Evolutionary conservation across 1,140 invertebrate genomes (phyloP), one percentile per base, ranked within the genome.

Genomic region (Solenopsis fugax): DNA sequence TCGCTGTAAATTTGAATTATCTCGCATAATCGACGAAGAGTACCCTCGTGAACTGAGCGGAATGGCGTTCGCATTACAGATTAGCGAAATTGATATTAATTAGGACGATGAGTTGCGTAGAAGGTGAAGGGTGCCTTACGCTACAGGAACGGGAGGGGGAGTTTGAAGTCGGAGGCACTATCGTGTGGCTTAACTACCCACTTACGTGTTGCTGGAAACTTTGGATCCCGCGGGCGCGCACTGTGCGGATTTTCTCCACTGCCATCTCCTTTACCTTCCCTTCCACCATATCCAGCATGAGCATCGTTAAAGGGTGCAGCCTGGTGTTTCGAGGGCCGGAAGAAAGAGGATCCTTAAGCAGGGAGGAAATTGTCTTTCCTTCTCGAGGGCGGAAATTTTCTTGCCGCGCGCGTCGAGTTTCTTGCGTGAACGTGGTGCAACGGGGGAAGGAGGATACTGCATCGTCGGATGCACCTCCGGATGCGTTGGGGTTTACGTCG

Each of bases 1-100:
- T 29, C 10, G 5, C 4, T 9, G 48, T 37, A 73, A 75, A 69
- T 71, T 41, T 21, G n/a, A 80, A 62, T 84, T 84, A 62, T 84
- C 54, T 84, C 41, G 12, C 45, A 13, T 84, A 73, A 84, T 75
- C 80, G 54, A 29, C 69, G 69, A 62, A 21, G 62, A 69, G 48
- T 56, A 81, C 4, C 18, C 6, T 56, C 80, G 69, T n/a, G 69
- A 62, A 75, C 41, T n/a, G 24, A 48, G 67, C 48, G 45, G 76
- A 69, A 65, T 69, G 41, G 34, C 67, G 58, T 21, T 71, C 71
- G 48, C 16, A 54, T 85, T 85, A 75, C 45, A 67, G 85, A 85
- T 90, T 81, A 88, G 24, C 52, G 62, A 81, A 88, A 90, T 90
- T 86, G 76, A 89, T 90, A 88, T 88, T 90, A 90, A 90, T 90